Percentiles rank a stretch among this genome's conserved stretches.
Conservation (phyloP, 2,113 vertebrate species). For the Procavia capensis region DNA sequence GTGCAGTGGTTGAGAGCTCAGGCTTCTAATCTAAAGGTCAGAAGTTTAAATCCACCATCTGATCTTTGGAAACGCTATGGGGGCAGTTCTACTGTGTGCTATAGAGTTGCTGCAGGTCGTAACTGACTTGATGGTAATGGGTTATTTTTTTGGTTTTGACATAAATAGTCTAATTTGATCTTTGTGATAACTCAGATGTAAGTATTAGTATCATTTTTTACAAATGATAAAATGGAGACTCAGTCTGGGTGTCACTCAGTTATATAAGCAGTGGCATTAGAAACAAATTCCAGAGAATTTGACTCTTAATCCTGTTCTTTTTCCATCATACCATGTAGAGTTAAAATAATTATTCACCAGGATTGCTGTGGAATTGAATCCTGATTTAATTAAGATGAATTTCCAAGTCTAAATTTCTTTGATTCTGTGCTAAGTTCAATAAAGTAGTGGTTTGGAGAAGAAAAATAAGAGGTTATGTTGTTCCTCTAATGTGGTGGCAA, state of each 20-base stretch:
- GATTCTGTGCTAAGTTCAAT: slow-evolving; percentile 34
- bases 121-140: too few relatives aligned
- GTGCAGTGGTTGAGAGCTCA: too few relatives aligned
- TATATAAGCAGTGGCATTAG: slow-evolving; percentile 38
- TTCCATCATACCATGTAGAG: background rate
- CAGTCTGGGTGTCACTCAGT: slow-evolving; percentile 27
- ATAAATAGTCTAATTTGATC: slow-evolving; percentile 18
- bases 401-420: slow-evolving; percentile 17
- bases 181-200: slow-evolving; percentile 23
- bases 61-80: too few relatives aligned
- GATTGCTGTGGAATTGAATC: slow-evolving; percentile 18
- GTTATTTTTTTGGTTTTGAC: too few relatives aligned
- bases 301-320: slow-evolving; percentile 25
- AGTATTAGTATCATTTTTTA: background rate
- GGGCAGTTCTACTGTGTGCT: too few relatives aligned
- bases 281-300: slow-evolving; percentile 35
- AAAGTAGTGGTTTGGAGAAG: slow-evolving; percentile 1
- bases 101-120: too few relatives aligned
- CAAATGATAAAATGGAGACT: slow-evolving; percentile 5
- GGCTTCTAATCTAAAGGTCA: too few relatives aligned
- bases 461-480: slow-evolving; percentile 1
- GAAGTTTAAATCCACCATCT: too few relatives aligned
- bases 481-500: background rate
- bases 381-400: slow-evolving; percentile 71
- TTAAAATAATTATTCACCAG: slow-evolving; percentile 48